Base-by-base conservation (phyloP, 2,113 vertebrate genomes). In the Eurystomus gularis region DNA sequence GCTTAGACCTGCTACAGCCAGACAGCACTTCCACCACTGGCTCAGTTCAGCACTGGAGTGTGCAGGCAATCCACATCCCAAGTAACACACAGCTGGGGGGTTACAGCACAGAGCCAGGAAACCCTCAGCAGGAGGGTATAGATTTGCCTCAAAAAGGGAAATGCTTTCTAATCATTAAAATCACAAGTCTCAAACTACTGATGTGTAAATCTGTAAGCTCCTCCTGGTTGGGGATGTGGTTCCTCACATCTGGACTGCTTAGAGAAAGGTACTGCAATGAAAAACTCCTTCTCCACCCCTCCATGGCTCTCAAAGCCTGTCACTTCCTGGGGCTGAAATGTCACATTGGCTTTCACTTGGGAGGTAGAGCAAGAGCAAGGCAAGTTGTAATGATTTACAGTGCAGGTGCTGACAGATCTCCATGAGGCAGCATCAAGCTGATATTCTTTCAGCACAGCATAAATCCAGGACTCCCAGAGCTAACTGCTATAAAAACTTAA, bases 361-460 rank as follows among this genome's bases (percentile, higher is more conserved):
- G 48, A 92, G 54, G 40, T 2, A 51, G 73, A 86, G 11, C 31
- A 83, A 90, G 25, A 80, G 37, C 65, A 71, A 80, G 52, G 77
- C 16, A 0, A 96, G 75, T 85, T 91, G 49, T 5, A 77, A 86
- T 37, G 69, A 94, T 90, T 84, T 90, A 82, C 57, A 95, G 86
- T 2, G 0, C 86, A 97, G 77, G 77, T 85, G 87, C 90, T 95
- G 90, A 97, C 90, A 95, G 75, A 90, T 79, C 81, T 94, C 70
- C 80, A 48, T 23, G 39, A 94, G 44, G 64, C 57, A 84, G 55
- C 69, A 84, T 21, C 4, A 1, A 82, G 65, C 81, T 24, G 83
- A 69, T 95, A 75, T 3, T 94, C 66, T 78, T 93, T 88, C 85
- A 88, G 82, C 39, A 82, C n/a, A 95, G 52, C 69, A 91, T 81